These are phyloP conservation scores for Rhinatrema bivittatum DNA, from an alignment of 2,797 vertebrate genomes.

Conservation along the genomic window DNA sequence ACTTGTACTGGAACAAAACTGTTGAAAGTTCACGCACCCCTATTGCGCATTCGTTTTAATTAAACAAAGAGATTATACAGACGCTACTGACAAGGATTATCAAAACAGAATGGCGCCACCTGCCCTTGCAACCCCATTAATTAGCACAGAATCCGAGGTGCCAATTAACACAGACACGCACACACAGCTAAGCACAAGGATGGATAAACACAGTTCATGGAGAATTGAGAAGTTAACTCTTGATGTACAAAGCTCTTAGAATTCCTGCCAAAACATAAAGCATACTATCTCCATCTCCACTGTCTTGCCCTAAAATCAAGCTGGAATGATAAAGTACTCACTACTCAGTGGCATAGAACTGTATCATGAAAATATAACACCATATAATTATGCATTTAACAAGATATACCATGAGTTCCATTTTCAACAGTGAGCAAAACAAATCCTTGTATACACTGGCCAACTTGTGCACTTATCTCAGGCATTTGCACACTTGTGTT, in stretches of 20 bases:
- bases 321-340: no score
- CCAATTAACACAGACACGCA: constrained; percentile 58
- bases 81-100: constrained; percentile 75
- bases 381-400: no score
- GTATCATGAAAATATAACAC: no score
- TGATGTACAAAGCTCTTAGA: constrained; percentile 1
- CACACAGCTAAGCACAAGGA: constrained; percentile 20
- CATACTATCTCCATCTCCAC: no score
- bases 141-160: constrained; percentile 57
- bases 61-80: constrained; percentile 76
- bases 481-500: no score
- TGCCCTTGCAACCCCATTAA: constrained; percentile 74
- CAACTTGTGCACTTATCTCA: no score
- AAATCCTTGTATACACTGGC: no score
- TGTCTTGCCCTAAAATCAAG: not conserved
- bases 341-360: no score
- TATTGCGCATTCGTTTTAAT: constrained; percentile 66
- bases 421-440: no score
- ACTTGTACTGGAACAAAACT: constrained; percentile 36
- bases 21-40: constrained; percentile 71
- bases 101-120: constrained; percentile 70
- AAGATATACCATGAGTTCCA: no score
- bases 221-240: constrained; percentile 48
- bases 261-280: not conserved
- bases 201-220: constrained; percentile 43